Evolutionary conservation across 2,888 invertebrate species (phyloP).

Genomic region (Agriopis marginaria): DNA sequence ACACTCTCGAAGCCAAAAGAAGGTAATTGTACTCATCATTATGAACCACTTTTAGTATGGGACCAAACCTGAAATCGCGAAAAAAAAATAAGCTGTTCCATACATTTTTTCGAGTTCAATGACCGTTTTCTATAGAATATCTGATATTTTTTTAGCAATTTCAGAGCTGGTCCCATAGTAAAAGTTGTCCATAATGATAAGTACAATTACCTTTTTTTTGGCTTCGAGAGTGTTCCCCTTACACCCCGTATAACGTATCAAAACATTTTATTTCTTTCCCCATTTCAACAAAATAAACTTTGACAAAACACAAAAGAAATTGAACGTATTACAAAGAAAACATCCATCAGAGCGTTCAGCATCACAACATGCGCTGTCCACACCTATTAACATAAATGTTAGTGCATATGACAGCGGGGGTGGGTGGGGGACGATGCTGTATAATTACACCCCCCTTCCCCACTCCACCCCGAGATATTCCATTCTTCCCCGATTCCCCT

Average conservation of each 20-base stretch:
- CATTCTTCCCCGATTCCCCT: conserved; percentile 54
- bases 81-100: too few relatives aligned
- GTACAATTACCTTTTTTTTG: too few relatives aligned
- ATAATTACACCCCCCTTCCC: conserved; percentile 59
- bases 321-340: conserved; percentile 11
- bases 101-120: too few relatives aligned
- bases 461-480: conserved; percentile 38
- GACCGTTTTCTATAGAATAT: too few relatives aligned
- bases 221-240: too few relatives aligned
- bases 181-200: too few relatives aligned
- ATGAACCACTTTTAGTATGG: too few relatives aligned
- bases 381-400: conserved; percentile 63
- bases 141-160: too few relatives aligned
- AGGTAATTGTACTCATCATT: too few relatives aligned
- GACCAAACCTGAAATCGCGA: too few relatives aligned
- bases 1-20: too few relatives aligned
- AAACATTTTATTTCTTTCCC: conserved; percentile 1
- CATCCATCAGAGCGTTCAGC: conserved; percentile 13
- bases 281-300: conserved; percentile 11
- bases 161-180: too few relatives aligned
- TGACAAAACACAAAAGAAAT: conserved; percentile 7
- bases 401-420: conserved; percentile 66
- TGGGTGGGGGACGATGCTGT: conserved; percentile 36
- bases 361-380: conserved; percentile 36
- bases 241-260: not conserved